phyloP scores from a whole-genome alignment of 1,140 invertebrate genomes.

The Brachionus rubens region DNA sequence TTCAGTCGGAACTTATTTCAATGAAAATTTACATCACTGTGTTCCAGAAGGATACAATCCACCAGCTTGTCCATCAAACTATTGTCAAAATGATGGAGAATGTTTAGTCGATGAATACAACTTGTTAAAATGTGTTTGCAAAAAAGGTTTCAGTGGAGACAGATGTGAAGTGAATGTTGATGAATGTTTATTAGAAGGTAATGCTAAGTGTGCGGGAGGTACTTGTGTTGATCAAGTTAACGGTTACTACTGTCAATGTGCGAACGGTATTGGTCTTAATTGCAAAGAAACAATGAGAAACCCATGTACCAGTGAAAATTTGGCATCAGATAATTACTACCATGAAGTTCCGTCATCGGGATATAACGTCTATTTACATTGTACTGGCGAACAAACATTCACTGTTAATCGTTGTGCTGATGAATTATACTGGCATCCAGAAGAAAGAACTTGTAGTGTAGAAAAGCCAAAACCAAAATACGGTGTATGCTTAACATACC shows the following conservation, averaged over 20 bases:
- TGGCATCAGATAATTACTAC: background rate
- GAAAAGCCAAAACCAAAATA: background rate
- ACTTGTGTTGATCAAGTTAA: constrained; percentile 40
- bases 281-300: constrained; percentile 17
- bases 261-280: constrained; percentile 14
- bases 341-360: background rate
- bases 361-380: constrained; percentile 19
- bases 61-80: constrained; percentile 17
- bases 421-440: constrained; percentile 36
- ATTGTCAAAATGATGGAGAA: constrained; percentile 31
- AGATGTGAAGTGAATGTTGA: constrained; percentile 45
- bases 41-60: constrained; percentile 38
- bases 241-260: constrained; percentile 41
- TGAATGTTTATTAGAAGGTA: constrained; percentile 30
- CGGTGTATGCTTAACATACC: constrained; percentile 3
- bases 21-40: constrained; percentile 42
- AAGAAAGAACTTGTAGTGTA: constrained; percentile 23
- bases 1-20: constrained; percentile 43
- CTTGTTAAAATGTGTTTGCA: constrained; percentile 30
- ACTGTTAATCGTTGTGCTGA: constrained; percentile 3
- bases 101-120: constrained; percentile 39
- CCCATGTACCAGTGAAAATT: background rate
- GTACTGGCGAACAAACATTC: constrained; percentile 9
- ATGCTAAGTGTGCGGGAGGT: constrained; percentile 13
- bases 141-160: constrained; percentile 37